Conservation (phyloP, 2,888 invertebrate genomes). For the Ametastegia equiseti region DNA sequence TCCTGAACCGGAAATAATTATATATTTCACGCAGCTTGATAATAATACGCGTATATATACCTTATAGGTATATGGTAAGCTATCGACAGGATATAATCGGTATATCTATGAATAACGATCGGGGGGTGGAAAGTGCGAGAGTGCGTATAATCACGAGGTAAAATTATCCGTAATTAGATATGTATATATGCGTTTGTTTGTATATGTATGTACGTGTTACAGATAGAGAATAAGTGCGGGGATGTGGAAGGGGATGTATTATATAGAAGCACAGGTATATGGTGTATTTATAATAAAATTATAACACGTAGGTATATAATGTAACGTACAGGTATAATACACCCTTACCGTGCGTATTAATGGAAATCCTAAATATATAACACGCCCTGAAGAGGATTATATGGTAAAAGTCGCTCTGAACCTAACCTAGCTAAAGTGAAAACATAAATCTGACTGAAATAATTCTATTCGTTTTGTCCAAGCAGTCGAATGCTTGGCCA, state of each 20-base stretch:
- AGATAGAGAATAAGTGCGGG: neutral
- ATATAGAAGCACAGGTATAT: neutral
- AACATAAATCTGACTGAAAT: too few species aligned
- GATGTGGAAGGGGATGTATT: too few species aligned
- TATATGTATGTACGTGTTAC: neutral
- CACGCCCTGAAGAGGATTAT: neutral
- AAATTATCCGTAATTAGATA: neutral
- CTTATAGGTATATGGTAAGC: neutral
- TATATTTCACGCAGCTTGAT: neutral
- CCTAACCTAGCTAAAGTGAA: too few species aligned
- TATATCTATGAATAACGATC: neutral
- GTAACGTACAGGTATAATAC: neutral
- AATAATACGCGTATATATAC: too few species aligned
- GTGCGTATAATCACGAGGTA: neutral
- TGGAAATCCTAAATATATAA: neutral
- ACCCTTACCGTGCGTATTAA: neutral
- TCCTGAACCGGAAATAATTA: neutral
- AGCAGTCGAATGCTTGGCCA: too few species aligned
- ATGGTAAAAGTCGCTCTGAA: too few species aligned
- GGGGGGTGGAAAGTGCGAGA: conserved; percentile 7
- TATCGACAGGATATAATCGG: neutral
- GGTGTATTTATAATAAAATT: neutral
- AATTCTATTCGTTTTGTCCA: too few species aligned
- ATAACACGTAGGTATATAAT: neutral
- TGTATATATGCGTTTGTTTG: neutral